Evolutionary conservation across 2,113 vertebrate species (phyloP), one percentile per base, ranked within the genome.

Genomic region (Pseudorasbora parva): DNA sequence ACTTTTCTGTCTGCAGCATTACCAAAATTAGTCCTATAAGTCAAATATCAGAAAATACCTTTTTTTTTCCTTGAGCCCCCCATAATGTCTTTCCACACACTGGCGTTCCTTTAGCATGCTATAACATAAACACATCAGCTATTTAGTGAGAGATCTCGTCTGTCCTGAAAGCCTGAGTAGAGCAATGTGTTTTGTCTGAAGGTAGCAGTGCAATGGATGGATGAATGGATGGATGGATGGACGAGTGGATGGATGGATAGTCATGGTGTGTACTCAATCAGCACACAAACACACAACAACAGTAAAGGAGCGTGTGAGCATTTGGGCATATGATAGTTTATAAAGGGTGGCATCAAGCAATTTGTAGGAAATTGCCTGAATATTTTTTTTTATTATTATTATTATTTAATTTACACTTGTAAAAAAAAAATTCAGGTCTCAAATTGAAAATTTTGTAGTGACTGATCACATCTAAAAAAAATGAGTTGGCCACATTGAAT

Each of bases 121-220:
- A 41, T 27, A 73, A 69, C 30, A 54, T 54, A 86, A 83, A 82
- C 33, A 71, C 43, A 19, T 33, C n/a, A 33, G 57, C 49, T 74
- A 15, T 78, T 62, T 81, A 78, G 25, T 33, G 80, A 82, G 56
- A 86, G 66, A 78, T 78, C 43, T 77, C 80, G 23, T 84, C 82
- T 78, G 60, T 82, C 73, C 33, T 84, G 71, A 43, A 62, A 6
- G 74, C 21, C 82, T 66, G 45, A 74, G 56, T n/a, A 2, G 30
- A 62, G 57, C 56, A 27, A 37, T 62, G 23, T 81, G 78, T 84
- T 84, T 78, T 82, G 82, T 87, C 79, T 85, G 49, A 47, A 21
- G 17, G 54, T 69, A 76, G 17, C 60, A 66, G 37, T 19, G 15
- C 71, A 43, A 84, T 81, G 43, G 71, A 86, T 54, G 49, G 15